phyloP scores from a whole-genome alignment of 2,113 vertebrate species.

The Isurus oxyrinchus region DNA sequence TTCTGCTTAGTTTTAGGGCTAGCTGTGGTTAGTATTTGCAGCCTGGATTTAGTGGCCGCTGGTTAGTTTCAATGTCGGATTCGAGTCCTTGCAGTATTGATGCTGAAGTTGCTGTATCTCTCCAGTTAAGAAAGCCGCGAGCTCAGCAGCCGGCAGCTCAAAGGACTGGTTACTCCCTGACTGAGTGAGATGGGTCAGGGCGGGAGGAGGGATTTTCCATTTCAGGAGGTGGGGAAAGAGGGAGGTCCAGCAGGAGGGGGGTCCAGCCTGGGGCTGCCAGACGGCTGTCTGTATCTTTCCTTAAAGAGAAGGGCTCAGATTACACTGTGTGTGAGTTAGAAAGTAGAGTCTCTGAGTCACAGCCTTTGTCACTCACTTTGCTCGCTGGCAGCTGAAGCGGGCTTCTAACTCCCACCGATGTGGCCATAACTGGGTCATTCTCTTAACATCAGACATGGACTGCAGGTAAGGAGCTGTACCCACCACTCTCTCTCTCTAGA shows the following conservation, averaged over 20 bases:
- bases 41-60: neutral
- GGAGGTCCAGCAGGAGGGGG: neutral
- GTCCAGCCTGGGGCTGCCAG: neutral
- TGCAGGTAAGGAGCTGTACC: neutral
- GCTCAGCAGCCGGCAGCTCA: neutral
- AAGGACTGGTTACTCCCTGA: neutral
- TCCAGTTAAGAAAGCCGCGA: neutral
- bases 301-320: constrained; percentile 16
- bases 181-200: neutral
- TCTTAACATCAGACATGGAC: neutral
- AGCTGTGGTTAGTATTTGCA: neutral
- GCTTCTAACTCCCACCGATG: neutral
- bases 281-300: neutral
- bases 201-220: constrained; percentile 12
- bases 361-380: neutral
- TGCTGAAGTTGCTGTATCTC: neutral
- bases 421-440: neutral
- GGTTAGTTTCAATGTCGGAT: neutral
- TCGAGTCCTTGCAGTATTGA: neutral
- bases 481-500: neutral
- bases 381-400: neutral
- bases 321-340: constrained; percentile 14
- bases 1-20: neutral
- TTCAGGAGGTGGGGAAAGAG: constrained; percentile 11
- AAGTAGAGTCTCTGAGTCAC: neutral